A percentile compares a stretch with the other conserved stretches of the same genome.
Conservation (phyloP, 2,888 invertebrate genomes). For the Hoplodrina blanda region DNA sequence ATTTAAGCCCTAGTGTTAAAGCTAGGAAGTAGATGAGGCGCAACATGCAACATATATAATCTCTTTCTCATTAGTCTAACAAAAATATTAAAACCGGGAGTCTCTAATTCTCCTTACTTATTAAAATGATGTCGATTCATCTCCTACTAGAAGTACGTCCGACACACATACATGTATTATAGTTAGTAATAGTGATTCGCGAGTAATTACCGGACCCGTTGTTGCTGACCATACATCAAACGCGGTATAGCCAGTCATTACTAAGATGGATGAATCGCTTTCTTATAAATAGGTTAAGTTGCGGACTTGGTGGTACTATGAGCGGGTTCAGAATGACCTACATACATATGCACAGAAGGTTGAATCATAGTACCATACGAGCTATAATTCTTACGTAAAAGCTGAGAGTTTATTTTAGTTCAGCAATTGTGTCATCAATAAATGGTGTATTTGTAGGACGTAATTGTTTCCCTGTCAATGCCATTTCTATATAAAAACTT, state of each 20-base stretch:
- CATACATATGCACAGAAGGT: background rate
- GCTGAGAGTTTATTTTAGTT: no score
- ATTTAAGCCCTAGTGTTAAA: background rate
- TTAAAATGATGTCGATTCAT: constrained; percentile 15
- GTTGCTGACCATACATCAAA: constrained; percentile 62
- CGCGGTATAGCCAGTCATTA: constrained; percentile 62
- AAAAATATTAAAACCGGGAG: constrained; percentile 3
- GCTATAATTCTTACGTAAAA: background rate
- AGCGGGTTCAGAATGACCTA: constrained; percentile 41
- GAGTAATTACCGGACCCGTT: constrained; percentile 61
- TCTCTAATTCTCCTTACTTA: background rate
- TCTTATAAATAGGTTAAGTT: constrained; percentile 53
- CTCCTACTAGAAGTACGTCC: constrained; percentile 13
- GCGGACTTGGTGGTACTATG: constrained; percentile 25
- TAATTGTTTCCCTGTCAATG: background rate
- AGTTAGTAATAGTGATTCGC: constrained; percentile 66
- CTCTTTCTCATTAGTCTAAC: background rate
- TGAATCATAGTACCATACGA: no score
- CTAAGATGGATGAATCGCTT: constrained; percentile 67
- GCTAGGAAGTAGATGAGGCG: background rate
- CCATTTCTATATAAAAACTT: constrained; percentile 6
- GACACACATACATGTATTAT: constrained; percentile 48
- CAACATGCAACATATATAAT: background rate
- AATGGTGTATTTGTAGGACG: background rate
- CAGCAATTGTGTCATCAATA: background rate